Conservation (phyloP, 2,888 invertebrate species). For the Pemphredon lugubris region DNA sequence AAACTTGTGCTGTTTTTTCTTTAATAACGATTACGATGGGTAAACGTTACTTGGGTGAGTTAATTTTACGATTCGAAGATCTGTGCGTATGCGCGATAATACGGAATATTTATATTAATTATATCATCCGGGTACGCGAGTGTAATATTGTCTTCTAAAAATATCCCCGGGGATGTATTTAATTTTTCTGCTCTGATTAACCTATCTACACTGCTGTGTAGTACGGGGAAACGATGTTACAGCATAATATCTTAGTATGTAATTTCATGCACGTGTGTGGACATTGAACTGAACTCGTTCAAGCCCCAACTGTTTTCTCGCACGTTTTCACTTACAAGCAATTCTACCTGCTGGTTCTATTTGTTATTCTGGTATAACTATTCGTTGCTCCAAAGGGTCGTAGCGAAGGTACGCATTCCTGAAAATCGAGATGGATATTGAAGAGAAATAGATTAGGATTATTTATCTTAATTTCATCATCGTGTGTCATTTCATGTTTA, state of each 20-base stretch:
- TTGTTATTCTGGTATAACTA: no score
- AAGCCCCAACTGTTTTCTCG: not conserved
- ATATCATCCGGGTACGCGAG: not conserved
- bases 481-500: no score
- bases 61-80: no score
- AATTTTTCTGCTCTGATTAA: slow-evolving; percentile 46
- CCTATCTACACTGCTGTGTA: slow-evolving; percentile 15
- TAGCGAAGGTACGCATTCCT: no score
- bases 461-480: no score
- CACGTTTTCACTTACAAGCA: not conserved
- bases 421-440: no score
- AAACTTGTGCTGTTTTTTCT: no score
- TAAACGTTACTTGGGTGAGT: no score
- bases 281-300: slow-evolving; percentile 25
- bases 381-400: no score
- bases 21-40: no score
- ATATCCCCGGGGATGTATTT: slow-evolving; percentile 26
- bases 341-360: no score
- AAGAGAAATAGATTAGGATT: not conserved
- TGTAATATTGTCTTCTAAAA: slow-evolving; percentile 21
- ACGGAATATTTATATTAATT: not conserved
- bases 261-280: slow-evolving; percentile 5
- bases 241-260: slow-evolving; percentile 14
- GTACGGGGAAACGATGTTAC: slow-evolving; percentile 33
- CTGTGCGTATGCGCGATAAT: no score